Evolutionary conservation across 1,140 invertebrate genomes (phyloP), one percentile per base, ranked within the genome.

Genomic region (Proales similis): DNA sequence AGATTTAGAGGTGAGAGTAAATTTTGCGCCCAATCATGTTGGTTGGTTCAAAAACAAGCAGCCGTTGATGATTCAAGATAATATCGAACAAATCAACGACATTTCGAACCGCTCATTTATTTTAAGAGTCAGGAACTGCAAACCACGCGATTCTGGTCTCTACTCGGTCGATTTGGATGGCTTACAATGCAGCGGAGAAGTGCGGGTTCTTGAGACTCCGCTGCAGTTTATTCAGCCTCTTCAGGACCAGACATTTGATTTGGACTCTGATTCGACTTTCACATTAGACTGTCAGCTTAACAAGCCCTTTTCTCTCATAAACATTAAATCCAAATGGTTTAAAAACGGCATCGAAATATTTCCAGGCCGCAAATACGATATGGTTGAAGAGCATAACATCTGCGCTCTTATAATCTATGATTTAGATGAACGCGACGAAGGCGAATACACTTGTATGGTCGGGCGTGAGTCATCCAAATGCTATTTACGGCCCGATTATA

Each of bases 351-450:
- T 61, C 12, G 27, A 46, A 29, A 9, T 61, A 5, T 3, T 3
- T 11, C 17, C 53, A 2, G 45, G 45, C 30, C 24, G 38, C n/a
- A 61, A 61, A 45, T 61, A 61, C 14, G 53, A 61, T 20, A 32
- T 61, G 22, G 32, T 45, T 45, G 27, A 38, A 2, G 53, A 61
- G 14, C 53, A 61, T 30, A 43, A 61, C 14, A 45, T 61, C 24
- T 43, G 38, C 14, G 53, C 53, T 45, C 20, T 61, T 17, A 61
- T 61, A 4, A 61, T 61, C 14, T 45, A 61, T 43, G 53, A 61
- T 61, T 45, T 61, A 17, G 39, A 45, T 30, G 38, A 43, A 4
- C 14, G 39, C 2, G 53, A 61, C 30, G 38, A 61, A 17, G 53
- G 39, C 22, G 22, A 9, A 30, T 61, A 61, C 33, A 3, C 19